Base-by-base conservation (phyloP, 2,113 vertebrate genomes). In the Nansenia antarctica region DNA sequence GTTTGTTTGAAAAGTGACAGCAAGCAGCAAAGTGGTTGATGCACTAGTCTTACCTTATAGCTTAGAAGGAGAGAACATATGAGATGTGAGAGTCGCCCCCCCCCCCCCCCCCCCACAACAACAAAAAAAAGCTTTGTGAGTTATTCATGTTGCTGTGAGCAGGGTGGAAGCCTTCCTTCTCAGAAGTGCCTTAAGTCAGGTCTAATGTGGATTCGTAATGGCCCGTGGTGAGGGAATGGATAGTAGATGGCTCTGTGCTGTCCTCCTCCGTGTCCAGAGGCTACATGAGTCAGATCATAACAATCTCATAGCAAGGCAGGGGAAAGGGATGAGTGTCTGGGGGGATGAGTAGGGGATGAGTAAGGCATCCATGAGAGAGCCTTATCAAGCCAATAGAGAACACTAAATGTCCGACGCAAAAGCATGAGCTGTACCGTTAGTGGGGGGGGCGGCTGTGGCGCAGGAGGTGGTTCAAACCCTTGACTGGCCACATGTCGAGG, bases 111-210 rank as follows among this genome's bases (percentile, higher is more conserved):
- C n/a, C n/a, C n/a, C n/a, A n/a, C n/a, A n/a, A n/a, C n/a, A n/a
- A n/a, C n/a, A n/a, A n/a, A n/a, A 49, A 49, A 49, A 49, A 9
- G n/a, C 6, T 20, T 42, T 14, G n/a, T 72, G 69, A 45, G 49
- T 72, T 62, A 72, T 72, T 72, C 59, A 77, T 59, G 9, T 60
- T 49, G 35, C 30, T 35, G 18, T 67, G 68, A 70, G 68, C 62
- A n/a, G 47, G 68, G 59, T 29, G 59, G 59, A 62, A 52, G 39
- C 37, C 2, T 39, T 29, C 31, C 29, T 18, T 35, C 31, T 47
- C 63, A 34, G 55, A 35, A 34, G 53, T 55, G 32, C 69, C 31
- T 61, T 53, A 53, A 39, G 59, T 54, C 39, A 54, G 22, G 66
- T 14, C 27, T 53, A 69, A 52, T 69, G 42, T 24, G 27, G 8